Evolutionary conservation across 2,888 invertebrate species (phyloP), one percentile per base, ranked within the genome.

Genomic region (Ichneumoninae sp.): DNA sequence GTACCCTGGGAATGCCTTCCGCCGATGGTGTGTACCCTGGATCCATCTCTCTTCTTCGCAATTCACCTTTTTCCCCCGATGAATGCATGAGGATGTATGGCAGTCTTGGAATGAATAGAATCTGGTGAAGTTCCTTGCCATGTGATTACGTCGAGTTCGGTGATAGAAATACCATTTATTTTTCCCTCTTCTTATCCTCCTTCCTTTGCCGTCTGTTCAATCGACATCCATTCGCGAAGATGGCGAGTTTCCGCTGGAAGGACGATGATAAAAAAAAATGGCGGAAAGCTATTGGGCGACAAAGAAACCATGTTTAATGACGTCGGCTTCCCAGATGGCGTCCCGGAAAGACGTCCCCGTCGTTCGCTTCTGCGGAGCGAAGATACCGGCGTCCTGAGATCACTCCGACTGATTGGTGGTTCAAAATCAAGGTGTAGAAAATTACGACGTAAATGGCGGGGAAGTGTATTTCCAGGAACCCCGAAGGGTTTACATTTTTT

Each of bases 401-500:
- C 52, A 19, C 6, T 52, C 52, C 19, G 52, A 19, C 52, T 52
- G 52, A 52, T 19, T 52, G 52, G 19, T 52, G 19, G 19, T 22
- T 26, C 26, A 57, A 22, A 57, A 57, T 57, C 57, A 10, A 26
- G 26, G 57, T 22, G 22, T 3, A 57, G 57, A 22, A 57, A 57
- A 10, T 57, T 26, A 4, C 22, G 57, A 57, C 22, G 22, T 13
- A 57, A 22, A 57, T 57, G 22, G 13, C 57, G 57, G 10, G 22
- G 22, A 22, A 22, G 22, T 26, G 10, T 26, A 10, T 57, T 26
- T 13, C 26, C 57, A 8, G 57, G 26, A 57, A 26, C 57, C 26
- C 26, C 22, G 26, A 57, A 57, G 57, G 10, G 57, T 26, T 54
- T 26, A 10, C 16, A 50, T 71, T 40, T 72, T 65, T 6, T 65